Conservation (phyloP, 2,888 invertebrate species). For the Masnerella sp. region DNA sequence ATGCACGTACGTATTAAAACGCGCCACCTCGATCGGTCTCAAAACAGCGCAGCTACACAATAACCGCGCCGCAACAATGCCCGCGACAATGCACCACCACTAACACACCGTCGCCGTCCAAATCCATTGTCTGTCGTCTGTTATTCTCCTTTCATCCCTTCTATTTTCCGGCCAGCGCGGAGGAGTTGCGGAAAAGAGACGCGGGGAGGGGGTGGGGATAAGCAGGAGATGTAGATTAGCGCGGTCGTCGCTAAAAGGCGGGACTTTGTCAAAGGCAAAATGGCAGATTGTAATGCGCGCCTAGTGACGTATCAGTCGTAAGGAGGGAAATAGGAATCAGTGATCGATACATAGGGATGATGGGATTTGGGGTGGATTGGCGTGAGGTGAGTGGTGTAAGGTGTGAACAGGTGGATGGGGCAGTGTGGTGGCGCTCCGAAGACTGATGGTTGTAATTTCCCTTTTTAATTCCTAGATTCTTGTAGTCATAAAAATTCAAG, state of each 20-base stretch:
- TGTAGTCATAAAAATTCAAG: too few species aligned
- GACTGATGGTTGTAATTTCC: too few species aligned
- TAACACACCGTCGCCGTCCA: conserved; percentile 69
- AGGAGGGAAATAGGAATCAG: too few species aligned
- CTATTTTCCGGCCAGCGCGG: conserved; percentile 44
- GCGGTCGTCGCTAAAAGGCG: conserved; percentile 58
- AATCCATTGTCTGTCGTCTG: conserved; percentile 75
- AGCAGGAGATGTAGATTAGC: conserved; percentile 57
- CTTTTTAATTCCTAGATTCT: too few species aligned
- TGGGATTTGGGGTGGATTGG: too few species aligned
- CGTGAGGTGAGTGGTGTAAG: too few species aligned
- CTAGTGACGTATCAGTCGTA: conserved; percentile 31
- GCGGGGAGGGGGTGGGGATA: conserved; percentile 40
- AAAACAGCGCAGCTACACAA: conserved; percentile 74
- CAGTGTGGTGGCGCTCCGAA: too few species aligned
- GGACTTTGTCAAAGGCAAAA: conserved; percentile 37
- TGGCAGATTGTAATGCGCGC: conserved; percentile 20
- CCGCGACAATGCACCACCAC: conserved; percentile 71
- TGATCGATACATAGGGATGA: too few species aligned
- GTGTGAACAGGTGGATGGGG: too few species aligned
- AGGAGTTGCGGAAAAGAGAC: conserved; percentile 26
- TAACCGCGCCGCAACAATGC: conserved; percentile 68
- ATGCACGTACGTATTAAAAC: conserved; percentile 64
- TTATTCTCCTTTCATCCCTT: conserved; percentile 65
- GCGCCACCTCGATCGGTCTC: conserved; percentile 73